Evolutionary conservation across 2,113 vertebrate species (phyloP).

Genomic region (Amphiprion ocellaris): DNA sequence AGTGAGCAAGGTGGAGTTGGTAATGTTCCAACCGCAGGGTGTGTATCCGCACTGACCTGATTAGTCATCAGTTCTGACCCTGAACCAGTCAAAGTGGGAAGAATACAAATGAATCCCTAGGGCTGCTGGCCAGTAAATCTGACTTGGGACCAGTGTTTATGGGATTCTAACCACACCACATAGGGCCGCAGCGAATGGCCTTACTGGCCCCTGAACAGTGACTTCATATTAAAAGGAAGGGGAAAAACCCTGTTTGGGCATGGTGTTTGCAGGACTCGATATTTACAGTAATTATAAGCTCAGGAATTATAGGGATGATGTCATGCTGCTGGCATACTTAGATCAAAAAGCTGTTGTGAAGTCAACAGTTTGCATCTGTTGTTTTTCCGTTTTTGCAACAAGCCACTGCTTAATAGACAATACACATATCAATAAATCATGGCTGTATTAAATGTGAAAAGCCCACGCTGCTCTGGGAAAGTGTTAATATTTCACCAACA

Average conservation of each 20-base stretch:
- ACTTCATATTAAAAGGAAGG: conserved; percentile 56
- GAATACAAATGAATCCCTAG: conserved; percentile 71
- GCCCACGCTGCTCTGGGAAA: conserved; percentile 33
- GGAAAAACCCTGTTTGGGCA: conserved; percentile 48
- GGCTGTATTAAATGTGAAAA: conserved; percentile 27
- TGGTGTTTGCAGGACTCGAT: conserved; percentile 45
- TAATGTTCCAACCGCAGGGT: conserved; percentile 62
- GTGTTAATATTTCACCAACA: conserved; percentile 65
- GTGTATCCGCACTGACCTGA: conserved; percentile 70
- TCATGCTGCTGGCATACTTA: conserved; percentile 24
- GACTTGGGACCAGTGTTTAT: conserved; percentile 71
- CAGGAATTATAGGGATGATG: conserved; percentile 14
- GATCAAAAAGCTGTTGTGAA: conserved; percentile 38
- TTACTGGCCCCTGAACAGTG: conserved; percentile 60
- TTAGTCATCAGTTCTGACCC: conserved; percentile 76
- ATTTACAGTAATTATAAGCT: conserved; percentile 47
- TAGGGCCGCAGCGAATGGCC: conserved; percentile 66
- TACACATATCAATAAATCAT: conserved; percentile 51
- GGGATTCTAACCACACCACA: conserved; percentile 66
- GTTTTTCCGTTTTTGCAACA: conserved; percentile 11
- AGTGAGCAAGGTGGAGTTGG: conserved; percentile 61
- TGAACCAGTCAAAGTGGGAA: conserved; percentile 65
- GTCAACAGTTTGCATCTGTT: conserved; percentile 16
- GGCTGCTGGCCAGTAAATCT: conserved; percentile 70
- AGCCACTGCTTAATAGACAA: conserved; percentile 7